These are phyloP conservation scores for Hydrozoanthus gracilis DNA, from an alignment of 92 coral and sea anemone species.

Conservation along the genomic window DNA sequence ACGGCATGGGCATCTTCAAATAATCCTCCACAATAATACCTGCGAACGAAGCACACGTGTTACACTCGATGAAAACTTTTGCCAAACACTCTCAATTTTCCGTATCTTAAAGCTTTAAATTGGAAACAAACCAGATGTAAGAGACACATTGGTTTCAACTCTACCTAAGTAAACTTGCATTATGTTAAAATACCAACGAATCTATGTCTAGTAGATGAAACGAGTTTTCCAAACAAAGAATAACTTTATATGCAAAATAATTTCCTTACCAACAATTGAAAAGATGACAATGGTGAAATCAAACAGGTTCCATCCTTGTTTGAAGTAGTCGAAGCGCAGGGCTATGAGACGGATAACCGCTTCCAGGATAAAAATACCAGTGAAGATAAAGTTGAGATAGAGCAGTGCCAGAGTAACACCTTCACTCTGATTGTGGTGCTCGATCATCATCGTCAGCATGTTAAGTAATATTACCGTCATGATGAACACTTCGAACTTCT, in stretches of 20 bases:
- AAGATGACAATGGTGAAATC: conserved; percentile 95
- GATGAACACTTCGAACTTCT: conserved; percentile 93
- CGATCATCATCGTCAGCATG: conserved; percentile 96
- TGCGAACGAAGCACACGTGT: conserved; percentile 27
- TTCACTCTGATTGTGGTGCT: conserved; percentile 84
- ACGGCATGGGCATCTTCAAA: conserved; percentile 77
- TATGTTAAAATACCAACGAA: not conserved
- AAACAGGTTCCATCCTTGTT: conserved; percentile 97
- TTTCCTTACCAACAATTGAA: conserved; percentile 84
- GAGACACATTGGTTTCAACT: not conserved
- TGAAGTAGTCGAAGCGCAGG: conserved; percentile 87
- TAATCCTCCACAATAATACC: conserved; percentile 88
- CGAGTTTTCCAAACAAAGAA: not conserved
- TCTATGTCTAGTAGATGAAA: not conserved
- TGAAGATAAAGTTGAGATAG: conserved; percentile 86
- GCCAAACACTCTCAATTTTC: not conserved
- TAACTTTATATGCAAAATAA: not conserved
- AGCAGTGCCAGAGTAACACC: conserved; percentile 74
- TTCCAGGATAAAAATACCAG: conserved; percentile 89
- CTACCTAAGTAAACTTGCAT: not conserved
- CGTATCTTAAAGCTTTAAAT: not conserved
- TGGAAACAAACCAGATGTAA: not conserved
- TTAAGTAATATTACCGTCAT: conserved; percentile 92
- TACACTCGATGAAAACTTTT: not conserved
- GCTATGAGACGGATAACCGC: conserved; percentile 90